Base-by-base conservation (phyloP, 1,140 invertebrate genomes). In the Drosophila micromelanica region DNA sequence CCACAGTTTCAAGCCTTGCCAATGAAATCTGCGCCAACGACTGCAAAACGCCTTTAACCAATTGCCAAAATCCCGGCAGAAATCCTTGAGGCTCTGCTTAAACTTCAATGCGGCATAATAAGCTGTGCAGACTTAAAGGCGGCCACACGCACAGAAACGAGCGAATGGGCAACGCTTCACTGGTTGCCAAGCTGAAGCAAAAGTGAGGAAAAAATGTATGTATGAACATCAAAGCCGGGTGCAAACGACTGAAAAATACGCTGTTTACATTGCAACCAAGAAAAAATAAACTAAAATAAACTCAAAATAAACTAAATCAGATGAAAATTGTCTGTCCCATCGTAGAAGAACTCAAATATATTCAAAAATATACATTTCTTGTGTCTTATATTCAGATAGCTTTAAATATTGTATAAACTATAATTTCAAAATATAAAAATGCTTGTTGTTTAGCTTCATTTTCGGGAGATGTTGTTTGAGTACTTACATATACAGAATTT, bases 41-140 rank as follows among this genome's bases (percentile, higher is more conserved):
- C 15, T 61, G 45, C 52, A 46, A 68, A 78, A 64, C n/a, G 65
- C 48, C 59, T 70, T 64, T 40, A 63, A 46, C 69, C 73, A 54
- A 77, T 67, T 80, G 27, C 15, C 62, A 57, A 65, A 76, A 76
- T 73, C 49, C 43, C 38, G 7, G 51, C 11, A 30, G 27, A 62
- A 68, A 52, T 80, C 64, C 77, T 63, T 78, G 63, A 56, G 65
- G 48, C 65, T 61, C 51, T 72, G 70, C 68, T 75, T 65, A 78
- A 78, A 72, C 69, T 80, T 69, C 57, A 85, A 80, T 75, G 77
- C 73, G 60, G 77, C 56, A 86, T 86, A 77, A 85, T 75, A 87
- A 80, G 82, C 74, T 55, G 37, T 32, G 37, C 46, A 68, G 62
- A 52, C 65, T 37, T 56, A 65, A 81, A 73, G 62, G 27, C 32